Base-by-base conservation (phyloP, 2,888 invertebrate genomes). In the Scotopteryx bipunctaria region DNA sequence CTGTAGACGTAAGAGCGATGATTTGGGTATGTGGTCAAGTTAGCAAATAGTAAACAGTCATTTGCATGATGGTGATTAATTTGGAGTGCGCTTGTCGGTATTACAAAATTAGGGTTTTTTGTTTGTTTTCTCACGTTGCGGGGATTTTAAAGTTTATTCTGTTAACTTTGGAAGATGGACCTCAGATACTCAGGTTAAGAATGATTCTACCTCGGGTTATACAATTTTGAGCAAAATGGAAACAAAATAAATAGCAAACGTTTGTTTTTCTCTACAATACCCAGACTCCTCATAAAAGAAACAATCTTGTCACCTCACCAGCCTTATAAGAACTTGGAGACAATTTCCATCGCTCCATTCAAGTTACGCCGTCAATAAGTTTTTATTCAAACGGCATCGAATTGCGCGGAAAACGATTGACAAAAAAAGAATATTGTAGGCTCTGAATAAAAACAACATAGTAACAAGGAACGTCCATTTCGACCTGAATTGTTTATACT, bases 361-460 rank as follows among this genome's bases (percentile, higher is more conserved):
- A 55, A 51, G 51, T 51, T 51, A 43, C 53, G 53, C 40, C 47
- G 56, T 50, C 61, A 45, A 59, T 63, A 65, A 67, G 52, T 66
- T 65, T 69, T 67, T 70, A 62, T 66, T 63, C 57, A 50, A 61
- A 57, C 61, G 54, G 61, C 66, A 73, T 76, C 67, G 69, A 71
- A 76, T 71, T 59, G 59, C 33, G 43, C 47, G 63, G 49, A 52
- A 57, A 55, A 49, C 58, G 55, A 46, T 51, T 38, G 45, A 38
- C 49, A 58, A 59, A 69, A 66, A 71, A 55, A 58, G 61, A 67
- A 69, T 66, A 66, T 69, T 60, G 68, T 59, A 63, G 59, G 64
- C 61, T 66, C 40, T 55, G 49, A 55, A 59, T 54, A 57, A 59
- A 59, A 55, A 47, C 51, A 57, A 57, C 43, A 40, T 35, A 1